Conservation (phyloP, 2,888 invertebrate species). For the Philonicus albiceps region DNA sequence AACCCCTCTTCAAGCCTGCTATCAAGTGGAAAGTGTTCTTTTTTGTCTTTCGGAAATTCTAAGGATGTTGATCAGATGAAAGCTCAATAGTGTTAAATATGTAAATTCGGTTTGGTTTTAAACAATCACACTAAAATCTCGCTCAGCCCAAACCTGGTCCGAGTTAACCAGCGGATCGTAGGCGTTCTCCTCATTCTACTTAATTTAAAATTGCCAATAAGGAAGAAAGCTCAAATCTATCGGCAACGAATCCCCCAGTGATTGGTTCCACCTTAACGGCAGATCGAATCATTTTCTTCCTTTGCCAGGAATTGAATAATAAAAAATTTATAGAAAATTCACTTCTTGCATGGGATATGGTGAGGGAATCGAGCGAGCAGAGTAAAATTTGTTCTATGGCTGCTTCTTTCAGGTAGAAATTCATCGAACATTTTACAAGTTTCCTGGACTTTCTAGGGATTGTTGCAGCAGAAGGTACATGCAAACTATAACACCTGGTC, state of each 20-base stretch:
- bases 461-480: not conserved
- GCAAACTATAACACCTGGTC: not conserved
- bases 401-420: not conserved
- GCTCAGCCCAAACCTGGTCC: not conserved
- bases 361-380: not conserved
- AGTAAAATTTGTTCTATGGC: not conserved
- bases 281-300: not conserved
- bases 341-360: not conserved
- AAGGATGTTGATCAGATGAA: not conserved
- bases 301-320: not conserved
- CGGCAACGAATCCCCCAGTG: not conserved
- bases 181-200: not conserved
- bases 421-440: not conserved
- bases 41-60: not conserved
- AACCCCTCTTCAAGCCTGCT: not conserved
- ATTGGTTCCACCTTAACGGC: not conserved
- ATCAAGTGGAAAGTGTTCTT: not conserved
- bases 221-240: not conserved
- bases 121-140: not conserved
- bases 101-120: conserved; percentile 2
- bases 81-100: conserved; percentile 12
- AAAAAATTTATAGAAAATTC: not conserved
- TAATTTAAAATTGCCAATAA: not conserved
- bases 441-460: not conserved
- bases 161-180: not conserved